Conservation (phyloP, 2,888 invertebrate genomes). For the Aethes cnicana region DNA sequence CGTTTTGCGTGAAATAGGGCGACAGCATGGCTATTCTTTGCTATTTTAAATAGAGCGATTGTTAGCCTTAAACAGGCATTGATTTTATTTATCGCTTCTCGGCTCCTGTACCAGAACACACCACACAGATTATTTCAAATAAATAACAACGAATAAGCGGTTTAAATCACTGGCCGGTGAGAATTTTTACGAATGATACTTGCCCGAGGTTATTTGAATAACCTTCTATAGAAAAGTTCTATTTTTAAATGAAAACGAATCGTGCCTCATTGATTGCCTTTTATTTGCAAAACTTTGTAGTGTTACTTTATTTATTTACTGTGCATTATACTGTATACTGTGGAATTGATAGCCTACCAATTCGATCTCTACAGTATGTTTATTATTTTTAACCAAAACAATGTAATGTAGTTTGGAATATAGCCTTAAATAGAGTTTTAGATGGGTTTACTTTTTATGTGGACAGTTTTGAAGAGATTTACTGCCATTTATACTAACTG, state of each 20-base stretch:
- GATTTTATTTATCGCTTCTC: conserved; percentile 48
- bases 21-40: conserved; percentile 49
- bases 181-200: too few species aligned
- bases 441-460: conserved; percentile 7
- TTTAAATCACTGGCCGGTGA: too few species aligned
- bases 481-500: conserved; percentile 3
- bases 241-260: too few species aligned
- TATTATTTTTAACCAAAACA: conserved; percentile 27
- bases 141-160: too few species aligned
- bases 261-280: too few species aligned
- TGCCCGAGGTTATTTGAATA: too few species aligned
- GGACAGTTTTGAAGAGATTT: conserved; percentile 26
- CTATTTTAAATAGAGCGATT: conserved; percentile 55
- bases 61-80: conserved; percentile 52
- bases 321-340: conserved; percentile 37
- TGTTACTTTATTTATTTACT: too few species aligned
- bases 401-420: conserved; percentile 18
- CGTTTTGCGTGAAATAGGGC: conserved; percentile 44
- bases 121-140: too few species aligned
- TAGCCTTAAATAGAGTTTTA: conserved; percentile 16
- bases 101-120: neutral
- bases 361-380: conserved; percentile 24
- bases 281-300: too few species aligned
- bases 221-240: too few species aligned
- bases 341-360: conserved; percentile 37